A percentile compares a stretch with the other conserved stretches of the same genome.
These are phyloP conservation scores for Melanogrammus aeglefinus DNA, from an alignment of 2,797 vertebrate genomes.

Conservation along the genomic window DNA sequence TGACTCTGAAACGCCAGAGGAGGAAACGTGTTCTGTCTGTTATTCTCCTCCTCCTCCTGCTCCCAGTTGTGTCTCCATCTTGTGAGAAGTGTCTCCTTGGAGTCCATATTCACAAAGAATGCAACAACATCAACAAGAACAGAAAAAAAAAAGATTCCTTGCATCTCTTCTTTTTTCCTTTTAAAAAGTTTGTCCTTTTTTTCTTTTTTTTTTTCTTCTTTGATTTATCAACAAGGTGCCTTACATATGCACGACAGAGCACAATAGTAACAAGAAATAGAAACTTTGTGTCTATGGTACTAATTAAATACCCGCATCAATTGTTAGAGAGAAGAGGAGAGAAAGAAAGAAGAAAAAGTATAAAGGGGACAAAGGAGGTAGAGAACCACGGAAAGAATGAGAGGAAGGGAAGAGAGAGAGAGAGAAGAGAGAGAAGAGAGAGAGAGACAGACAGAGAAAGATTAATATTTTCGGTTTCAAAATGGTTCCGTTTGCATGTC, in stretches of 20 bases:
- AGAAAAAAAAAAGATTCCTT: constrained; percentile 44
- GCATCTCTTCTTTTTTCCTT: constrained; percentile 57
- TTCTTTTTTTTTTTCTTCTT: constrained; percentile 49
- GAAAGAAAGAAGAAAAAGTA: constrained; percentile 44
- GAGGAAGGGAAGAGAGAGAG: constrained; percentile 75
- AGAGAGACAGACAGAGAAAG: constrained; percentile 53
- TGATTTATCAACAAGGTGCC: constrained; percentile 87
- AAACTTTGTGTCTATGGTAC: constrained; percentile 84
- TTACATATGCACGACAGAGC: constrained; percentile 81
- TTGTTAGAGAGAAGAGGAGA: constrained; percentile 71
- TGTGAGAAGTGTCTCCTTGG: constrained; percentile 55
- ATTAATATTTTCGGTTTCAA: constrained; percentile 58
- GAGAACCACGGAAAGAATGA: constrained; percentile 75
- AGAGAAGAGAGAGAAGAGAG: constrained; percentile 69
- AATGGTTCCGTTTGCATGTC: constrained; percentile 62
- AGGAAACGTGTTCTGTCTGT: constrained; percentile 45
- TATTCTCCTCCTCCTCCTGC: constrained; percentile 58
- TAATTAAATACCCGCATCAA: constrained; percentile 88
- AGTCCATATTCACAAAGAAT: constrained; percentile 68
- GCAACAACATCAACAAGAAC: constrained; percentile 41
- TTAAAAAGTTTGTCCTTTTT: constrained; percentile 66
- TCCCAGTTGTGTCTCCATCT: constrained; percentile 50
- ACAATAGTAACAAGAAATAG: constrained; percentile 85
- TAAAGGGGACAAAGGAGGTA: constrained; percentile 52
- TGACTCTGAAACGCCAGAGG: constrained; percentile 60